These are phyloP conservation scores for Arrhopalites spinosus DNA, from an alignment of 2,888 invertebrate species.

Conservation along the genomic window DNA sequence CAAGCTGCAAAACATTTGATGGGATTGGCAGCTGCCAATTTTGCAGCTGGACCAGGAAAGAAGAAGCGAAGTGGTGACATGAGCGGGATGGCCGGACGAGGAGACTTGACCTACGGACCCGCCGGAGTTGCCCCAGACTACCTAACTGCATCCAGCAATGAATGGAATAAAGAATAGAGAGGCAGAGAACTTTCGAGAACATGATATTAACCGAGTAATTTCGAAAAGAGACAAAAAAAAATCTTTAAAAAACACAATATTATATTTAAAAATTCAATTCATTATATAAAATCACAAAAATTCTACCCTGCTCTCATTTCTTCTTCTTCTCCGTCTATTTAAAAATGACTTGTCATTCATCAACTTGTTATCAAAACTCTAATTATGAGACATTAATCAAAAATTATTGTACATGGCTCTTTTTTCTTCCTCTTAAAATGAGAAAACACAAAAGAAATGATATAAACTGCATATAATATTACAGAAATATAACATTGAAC, in stretches of 20 bases:
- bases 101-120: slow-evolving; percentile 22
- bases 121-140: slow-evolving; percentile 25
- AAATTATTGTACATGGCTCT: no score
- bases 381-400: no score
- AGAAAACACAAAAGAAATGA: no score
- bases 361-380: no score
- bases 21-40: slow-evolving; percentile 84
- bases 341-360: slow-evolving; percentile 27
- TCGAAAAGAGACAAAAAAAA: not conserved
- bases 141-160: slow-evolving; percentile 39
- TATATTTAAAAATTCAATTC: not conserved
- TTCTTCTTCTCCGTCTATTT: not conserved
- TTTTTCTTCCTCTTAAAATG: no score
- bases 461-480: not conserved
- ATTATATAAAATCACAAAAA: not conserved
- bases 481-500: no score
- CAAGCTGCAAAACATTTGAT: slow-evolving; percentile 90
- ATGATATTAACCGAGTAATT: not conserved
- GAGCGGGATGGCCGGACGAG: no score
- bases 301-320: slow-evolving; percentile 7
- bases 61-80: slow-evolving; percentile 53
- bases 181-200: no score
- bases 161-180: slow-evolving; percentile 48
- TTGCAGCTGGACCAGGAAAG: slow-evolving; percentile 63
- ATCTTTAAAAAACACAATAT: not conserved